Conservation (phyloP, 92 coral and sea anemone species). For the Siderastrea radians region DNA sequence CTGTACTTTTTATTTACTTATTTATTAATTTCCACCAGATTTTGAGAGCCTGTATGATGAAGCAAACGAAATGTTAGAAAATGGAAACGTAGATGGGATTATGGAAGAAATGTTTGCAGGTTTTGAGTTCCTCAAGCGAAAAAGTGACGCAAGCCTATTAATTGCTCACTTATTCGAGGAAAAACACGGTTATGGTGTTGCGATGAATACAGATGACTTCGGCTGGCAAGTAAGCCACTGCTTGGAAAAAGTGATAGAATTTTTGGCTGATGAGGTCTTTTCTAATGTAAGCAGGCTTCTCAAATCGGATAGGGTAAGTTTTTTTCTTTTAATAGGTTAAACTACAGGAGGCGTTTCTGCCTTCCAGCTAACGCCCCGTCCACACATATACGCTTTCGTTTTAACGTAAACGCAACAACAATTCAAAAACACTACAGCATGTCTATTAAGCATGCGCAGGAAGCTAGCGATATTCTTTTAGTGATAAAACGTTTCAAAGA, state of each 20-base stretch:
- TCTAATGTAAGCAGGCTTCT: background rate
- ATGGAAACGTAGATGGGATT: slow-evolving; percentile 5
- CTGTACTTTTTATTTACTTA: too few species aligned
- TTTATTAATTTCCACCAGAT: background rate
- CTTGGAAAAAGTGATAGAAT: background rate
- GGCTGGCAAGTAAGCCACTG: background rate
- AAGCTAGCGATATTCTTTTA: too few species aligned
- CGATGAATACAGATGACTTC: background rate
- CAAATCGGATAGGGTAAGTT: background rate
- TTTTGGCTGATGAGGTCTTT: background rate
- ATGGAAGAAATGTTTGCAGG: slow-evolving; percentile 12
- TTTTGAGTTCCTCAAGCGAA: slow-evolving; percentile 1
- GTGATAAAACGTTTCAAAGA: too few species aligned
- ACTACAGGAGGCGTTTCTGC: too few species aligned
- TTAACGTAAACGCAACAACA: too few species aligned
- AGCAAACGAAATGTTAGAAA: slow-evolving; percentile 1
- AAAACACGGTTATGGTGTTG: slow-evolving; percentile 15
- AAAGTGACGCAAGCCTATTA: background rate
- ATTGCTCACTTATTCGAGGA: background rate
- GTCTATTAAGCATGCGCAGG: too few species aligned
- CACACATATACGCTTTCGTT: background rate
- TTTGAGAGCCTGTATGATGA: slow-evolving; percentile 9
- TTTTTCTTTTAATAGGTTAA: background rate
- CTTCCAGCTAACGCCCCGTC: too few species aligned
- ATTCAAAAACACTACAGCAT: too few species aligned